These are phyloP conservation scores for Halichondria panicea DNA, from an alignment of 37 sponge, comb jelly and placozoan genomes.

Conservation along the genomic window DNA sequence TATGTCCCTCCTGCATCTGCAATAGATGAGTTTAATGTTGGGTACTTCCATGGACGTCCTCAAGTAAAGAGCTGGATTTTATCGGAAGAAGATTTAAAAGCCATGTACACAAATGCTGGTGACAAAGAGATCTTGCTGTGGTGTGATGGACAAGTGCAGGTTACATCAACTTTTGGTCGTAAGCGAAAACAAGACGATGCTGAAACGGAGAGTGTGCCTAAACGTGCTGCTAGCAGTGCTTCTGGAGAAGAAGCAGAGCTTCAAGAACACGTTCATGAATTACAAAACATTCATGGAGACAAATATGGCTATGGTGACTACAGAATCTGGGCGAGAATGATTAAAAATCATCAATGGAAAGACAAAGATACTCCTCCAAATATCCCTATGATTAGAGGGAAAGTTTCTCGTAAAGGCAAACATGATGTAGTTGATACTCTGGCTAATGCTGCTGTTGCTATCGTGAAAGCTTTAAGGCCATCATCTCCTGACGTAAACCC, in stretches of 20 bases:
- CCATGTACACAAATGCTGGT: constrained; percentile 13
- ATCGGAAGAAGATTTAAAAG: constrained; percentile 12
- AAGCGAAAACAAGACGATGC: not conserved
- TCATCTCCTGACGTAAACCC: too few species aligned
- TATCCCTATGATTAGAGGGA: constrained; percentile 21
- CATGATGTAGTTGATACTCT: not conserved
- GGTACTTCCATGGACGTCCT: constrained; percentile 18
- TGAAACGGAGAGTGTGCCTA: not conserved
- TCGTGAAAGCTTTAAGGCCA: not conserved
- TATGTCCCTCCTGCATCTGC: constrained; percentile 11
- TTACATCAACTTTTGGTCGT: not conserved
- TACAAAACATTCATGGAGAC: constrained; percentile 9
- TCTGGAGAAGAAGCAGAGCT: constrained; percentile 8
- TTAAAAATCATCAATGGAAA: not conserved
- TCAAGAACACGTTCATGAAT: not conserved
- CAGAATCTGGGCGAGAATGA: constrained; percentile 28
- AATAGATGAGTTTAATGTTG: constrained; percentile 14
- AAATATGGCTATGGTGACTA: constrained; percentile 7
- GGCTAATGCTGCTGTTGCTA: constrained; percentile 18
- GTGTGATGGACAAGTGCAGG: constrained; percentile 9
- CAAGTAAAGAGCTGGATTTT: constrained; percentile 15
- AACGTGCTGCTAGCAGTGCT: not conserved
- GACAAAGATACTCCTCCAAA: constrained; percentile 18
- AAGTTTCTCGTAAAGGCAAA: not conserved
- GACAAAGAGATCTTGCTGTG: constrained; percentile 13